These are phyloP conservation scores for Noctua janthe DNA, from an alignment of 2,888 invertebrate genomes.

Conservation along the genomic window DNA sequence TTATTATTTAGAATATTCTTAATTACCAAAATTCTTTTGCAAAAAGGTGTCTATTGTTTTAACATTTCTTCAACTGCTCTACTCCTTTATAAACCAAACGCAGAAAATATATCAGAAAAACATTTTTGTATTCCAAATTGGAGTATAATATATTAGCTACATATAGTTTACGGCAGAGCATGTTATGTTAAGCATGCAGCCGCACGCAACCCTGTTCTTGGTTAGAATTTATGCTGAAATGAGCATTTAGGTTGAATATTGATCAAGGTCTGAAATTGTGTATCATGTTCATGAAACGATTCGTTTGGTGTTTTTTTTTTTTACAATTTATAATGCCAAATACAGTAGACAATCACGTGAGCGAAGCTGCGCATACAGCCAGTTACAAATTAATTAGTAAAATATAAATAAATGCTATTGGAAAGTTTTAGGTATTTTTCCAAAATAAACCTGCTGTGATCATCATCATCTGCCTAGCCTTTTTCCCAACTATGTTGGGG, in stretches of 20 bases:
- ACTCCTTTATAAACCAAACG: not conserved
- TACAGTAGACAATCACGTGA: not conserved
- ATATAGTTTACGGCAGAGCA: slow-evolving; percentile 44
- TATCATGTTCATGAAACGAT: slow-evolving; percentile 58
- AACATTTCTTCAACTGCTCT: not conserved
- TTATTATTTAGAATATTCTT: not conserved
- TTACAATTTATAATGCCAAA: not conserved
- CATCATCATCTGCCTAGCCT: too few species aligned
- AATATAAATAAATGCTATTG: not conserved
- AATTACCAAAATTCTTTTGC: not conserved
- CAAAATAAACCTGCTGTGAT: not conserved
- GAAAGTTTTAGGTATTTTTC: not conserved
- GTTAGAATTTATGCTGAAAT: slow-evolving; percentile 69
- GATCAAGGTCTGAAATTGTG: slow-evolving; percentile 68
- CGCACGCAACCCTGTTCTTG: slow-evolving; percentile 70
- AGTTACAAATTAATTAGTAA: not conserved
- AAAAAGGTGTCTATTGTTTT: not conserved
- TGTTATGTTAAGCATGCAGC: slow-evolving; percentile 62
- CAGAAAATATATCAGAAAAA: slow-evolving; percentile 1
- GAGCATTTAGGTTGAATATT: slow-evolving; percentile 74
- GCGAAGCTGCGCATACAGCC: not conserved
- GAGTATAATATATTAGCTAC: slow-evolving; percentile 26
- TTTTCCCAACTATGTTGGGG: too few species aligned
- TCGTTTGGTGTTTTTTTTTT: slow-evolving; percentile 1
- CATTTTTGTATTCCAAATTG: slow-evolving; percentile 21